A percentile compares a stretch with the other conserved stretches of the same genome.
Evolutionary conservation across 1,140 invertebrate genomes (phyloP).

Genomic region (Anoplolepis gracilipes): DNA sequence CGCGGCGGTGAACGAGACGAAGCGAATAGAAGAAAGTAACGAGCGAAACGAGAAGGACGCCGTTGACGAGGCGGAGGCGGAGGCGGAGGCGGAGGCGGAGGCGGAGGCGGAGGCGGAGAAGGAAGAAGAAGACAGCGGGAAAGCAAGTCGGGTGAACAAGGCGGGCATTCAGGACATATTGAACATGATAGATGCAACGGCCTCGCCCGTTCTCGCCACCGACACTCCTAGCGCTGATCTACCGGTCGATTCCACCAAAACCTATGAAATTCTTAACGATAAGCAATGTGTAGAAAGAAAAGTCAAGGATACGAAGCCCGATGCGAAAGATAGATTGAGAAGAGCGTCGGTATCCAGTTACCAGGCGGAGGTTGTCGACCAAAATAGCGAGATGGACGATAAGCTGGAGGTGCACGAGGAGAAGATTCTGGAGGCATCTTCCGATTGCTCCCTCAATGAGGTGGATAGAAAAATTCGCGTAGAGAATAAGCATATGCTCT

Average conservation of each 20-base stretch:
- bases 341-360: slow-evolving; percentile 20
- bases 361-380: neutral
- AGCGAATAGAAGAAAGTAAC: slow-evolving; percentile 2
- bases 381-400: slow-evolving; percentile 24
- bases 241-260: slow-evolving; percentile 74
- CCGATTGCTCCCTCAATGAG: neutral
- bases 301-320: slow-evolving; percentile 2
- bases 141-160: slow-evolving; percentile 65
- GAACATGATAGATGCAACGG: slow-evolving; percentile 80
- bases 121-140: slow-evolving; percentile 70
- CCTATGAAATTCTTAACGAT: slow-evolving; percentile 61
- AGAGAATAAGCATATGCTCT: neutral
- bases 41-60: slow-evolving; percentile 12
- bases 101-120: slow-evolving; percentile 64
- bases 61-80: slow-evolving; percentile 69
- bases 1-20: slow-evolving; percentile 18
- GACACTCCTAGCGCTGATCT: slow-evolving; percentile 75
- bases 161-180: slow-evolving; percentile 80
- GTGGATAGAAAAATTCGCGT: neutral
- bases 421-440: slow-evolving; percentile 30
- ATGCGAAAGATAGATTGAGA: neutral
- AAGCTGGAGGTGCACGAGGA: slow-evolving; percentile 63
- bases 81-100: slow-evolving; percentile 50
- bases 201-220: slow-evolving; percentile 74
- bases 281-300: slow-evolving; percentile 7